A percentile compares a stretch with the other conserved stretches of the same genome.
phyloP scores from a whole-genome alignment of 2,888 invertebrate genomes.

The Branchellion lobata region DNA sequence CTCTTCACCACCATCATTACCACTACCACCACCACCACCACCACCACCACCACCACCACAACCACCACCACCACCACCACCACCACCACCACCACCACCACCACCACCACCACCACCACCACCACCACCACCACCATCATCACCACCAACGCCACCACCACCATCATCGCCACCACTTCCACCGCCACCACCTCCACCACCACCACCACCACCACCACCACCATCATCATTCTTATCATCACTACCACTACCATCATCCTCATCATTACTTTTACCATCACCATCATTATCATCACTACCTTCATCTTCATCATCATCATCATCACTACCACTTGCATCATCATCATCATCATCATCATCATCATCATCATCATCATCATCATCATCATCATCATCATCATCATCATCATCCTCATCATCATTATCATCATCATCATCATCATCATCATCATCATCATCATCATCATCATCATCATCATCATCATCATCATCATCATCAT shows the following conservation, averaged over 20 bases:
- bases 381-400: background rate
- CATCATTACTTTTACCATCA: background rate
- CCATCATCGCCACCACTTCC: background rate
- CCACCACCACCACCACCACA: background rate
- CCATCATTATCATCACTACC: background rate
- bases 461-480: background rate
- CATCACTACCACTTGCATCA: too few species aligned
- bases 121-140: background rate
- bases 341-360: constrained; percentile 35
- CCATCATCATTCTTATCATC: constrained; percentile 19
- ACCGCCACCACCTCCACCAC: background rate
- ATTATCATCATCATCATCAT: constrained; percentile 28
- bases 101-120: background rate
- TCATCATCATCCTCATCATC: too few species aligned
- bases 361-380: constrained; percentile 15
- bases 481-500: constrained; percentile 10
- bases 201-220: background rate
- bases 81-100: background rate
- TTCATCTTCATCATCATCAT: background rate
- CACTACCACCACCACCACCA: background rate
- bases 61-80: background rate
- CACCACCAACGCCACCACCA: background rate
- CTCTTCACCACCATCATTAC: background rate
- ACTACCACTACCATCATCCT: constrained; percentile 1
- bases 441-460: constrained; percentile 21